These are phyloP conservation scores for Andrena flavipes DNA, from an alignment of 2,888 invertebrate genomes.

Conservation along the genomic window DNA sequence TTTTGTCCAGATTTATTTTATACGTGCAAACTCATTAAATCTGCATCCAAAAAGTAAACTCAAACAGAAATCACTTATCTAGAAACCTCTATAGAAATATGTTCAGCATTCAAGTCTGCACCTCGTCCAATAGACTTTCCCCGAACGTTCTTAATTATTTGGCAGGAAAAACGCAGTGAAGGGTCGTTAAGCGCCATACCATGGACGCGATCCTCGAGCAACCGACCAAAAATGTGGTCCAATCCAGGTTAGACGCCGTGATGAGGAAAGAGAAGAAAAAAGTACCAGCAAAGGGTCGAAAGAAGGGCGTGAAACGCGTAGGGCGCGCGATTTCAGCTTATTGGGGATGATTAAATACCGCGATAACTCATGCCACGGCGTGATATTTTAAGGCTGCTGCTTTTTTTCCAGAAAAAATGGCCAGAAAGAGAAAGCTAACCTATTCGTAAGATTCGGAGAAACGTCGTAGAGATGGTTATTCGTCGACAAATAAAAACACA, in stretches of 20 bases:
- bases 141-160: conserved; percentile 71
- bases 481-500: neutral
- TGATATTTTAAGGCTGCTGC: conserved; percentile 80
- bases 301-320: conserved; percentile 23
- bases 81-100: conserved; percentile 46
- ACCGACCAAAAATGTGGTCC: conserved; percentile 49
- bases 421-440: conserved; percentile 22
- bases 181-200: conserved; percentile 60
- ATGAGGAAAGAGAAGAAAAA: conserved; percentile 26
- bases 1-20: no score
- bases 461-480: neutral
- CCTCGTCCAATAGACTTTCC: conserved; percentile 50
- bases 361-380: conserved; percentile 79
- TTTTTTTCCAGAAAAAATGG: conserved; percentile 60
- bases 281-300: conserved; percentile 22
- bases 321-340: conserved; percentile 73
- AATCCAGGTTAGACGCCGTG: conserved; percentile 5
- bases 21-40: no score
- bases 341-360: conserved; percentile 81
- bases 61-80: conserved; percentile 35
- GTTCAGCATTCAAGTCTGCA: conserved; percentile 37
- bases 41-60: neutral
- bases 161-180: conserved; percentile 58
- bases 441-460: neutral
- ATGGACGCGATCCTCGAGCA: conserved; percentile 24